Conservation (phyloP, 2,888 invertebrate genomes). For the Frankliniella fusca region DNA sequence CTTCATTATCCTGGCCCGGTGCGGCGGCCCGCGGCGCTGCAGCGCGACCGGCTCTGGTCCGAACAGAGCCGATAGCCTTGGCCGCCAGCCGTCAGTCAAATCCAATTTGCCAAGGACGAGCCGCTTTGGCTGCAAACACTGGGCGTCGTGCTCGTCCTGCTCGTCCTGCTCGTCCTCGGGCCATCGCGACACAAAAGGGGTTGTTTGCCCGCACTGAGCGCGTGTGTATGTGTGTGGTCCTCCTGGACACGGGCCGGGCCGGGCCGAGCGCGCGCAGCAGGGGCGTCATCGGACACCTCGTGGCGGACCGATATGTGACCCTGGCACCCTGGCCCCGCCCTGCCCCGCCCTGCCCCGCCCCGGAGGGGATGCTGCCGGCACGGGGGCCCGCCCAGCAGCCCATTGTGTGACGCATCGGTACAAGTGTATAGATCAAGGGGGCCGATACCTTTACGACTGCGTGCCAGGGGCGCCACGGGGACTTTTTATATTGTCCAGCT, state of each 20-base stretch:
- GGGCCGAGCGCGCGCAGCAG: background rate
- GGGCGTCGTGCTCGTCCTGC: too few relatives aligned
- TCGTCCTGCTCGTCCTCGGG: background rate
- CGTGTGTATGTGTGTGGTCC: constrained; percentile 25
- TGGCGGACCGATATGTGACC: too few relatives aligned
- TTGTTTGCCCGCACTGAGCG: background rate
- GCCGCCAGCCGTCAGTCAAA: constrained; percentile 20
- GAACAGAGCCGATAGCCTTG: too few relatives aligned
- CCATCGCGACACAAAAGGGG: background rate
- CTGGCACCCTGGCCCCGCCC: too few relatives aligned
- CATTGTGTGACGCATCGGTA: background rate
- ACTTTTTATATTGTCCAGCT: background rate
- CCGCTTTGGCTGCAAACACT: background rate
- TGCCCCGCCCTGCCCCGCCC: too few relatives aligned
- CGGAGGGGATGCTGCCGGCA: too few relatives aligned
- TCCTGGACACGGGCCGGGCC: background rate
- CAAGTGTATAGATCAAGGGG: background rate
- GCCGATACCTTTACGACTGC: constrained; percentile 3
- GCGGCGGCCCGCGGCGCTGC: too few relatives aligned
- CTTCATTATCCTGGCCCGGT: constrained; percentile 16
- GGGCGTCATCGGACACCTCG: background rate
- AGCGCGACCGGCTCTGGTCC: too few relatives aligned
- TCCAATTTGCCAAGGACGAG: constrained; percentile 16
- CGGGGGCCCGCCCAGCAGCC: background rate
- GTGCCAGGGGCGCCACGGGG: background rate